Evolutionary conservation across 1,140 invertebrate species (phyloP), one percentile per base, ranked within the genome.

Genomic region (Trachymyrmex cornetzi): DNA sequence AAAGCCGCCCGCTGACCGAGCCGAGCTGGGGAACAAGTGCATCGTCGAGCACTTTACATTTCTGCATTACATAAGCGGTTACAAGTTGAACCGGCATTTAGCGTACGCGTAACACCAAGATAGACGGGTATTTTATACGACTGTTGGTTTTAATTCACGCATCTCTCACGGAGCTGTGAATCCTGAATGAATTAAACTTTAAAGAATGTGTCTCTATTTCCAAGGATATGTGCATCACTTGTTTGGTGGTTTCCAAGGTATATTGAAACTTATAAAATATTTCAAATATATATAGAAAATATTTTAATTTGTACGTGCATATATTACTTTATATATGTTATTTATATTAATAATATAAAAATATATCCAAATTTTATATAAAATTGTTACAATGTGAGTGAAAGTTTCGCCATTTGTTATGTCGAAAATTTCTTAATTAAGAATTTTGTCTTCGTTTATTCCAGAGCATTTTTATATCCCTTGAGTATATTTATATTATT

Each of bases 31-130:
- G 2, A 74, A 84, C 80, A 84, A 84, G 80, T 84, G 80, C 55
- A 84, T 61, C 79, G 53, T 74, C 67, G 53, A 50, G 38, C 38
- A 74, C 69, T 84, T 84, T 82, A 72, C 67, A 55, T 75, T 69
- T 81, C 77, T 69, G 38, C 38, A 55, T 84, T 84, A 75, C 69
- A 34, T 84, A 84, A 84, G 53, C 69, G 80, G 16, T 74, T 61
- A 74, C 69, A 59, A 34, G 24, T 34, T 55, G 34, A 44, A 72
- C 80, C 53, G 63, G 66, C 16, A 72, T 22, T 27, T 67, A 48
- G n/a, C 5, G n/a, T 22, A 24, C 77, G 55, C 63, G 19, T 59
- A 80, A 69, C n/a, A 16, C n/a, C 19, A 16, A 61, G 48, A 24
- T 19, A 12, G 50, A 71, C 27, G 27, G 24, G n/a, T 66, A 66